Evolutionary conservation across 35 echinoderm and acorn worm genomes (phyloP).

Genomic region (Patiria miniata): DNA sequence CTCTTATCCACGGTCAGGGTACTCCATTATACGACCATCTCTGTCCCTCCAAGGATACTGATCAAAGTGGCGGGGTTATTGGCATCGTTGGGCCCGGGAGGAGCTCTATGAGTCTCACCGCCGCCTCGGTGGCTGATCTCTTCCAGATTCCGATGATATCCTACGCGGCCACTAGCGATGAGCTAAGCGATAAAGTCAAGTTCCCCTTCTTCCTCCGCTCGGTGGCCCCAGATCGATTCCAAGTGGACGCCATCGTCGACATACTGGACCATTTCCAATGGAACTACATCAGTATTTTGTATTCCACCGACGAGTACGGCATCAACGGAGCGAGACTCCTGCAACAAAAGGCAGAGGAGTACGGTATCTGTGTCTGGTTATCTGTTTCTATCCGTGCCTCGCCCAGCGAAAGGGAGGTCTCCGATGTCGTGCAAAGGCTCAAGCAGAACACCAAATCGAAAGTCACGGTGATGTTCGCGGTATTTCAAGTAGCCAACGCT

Average conservation of each 20-base stretch:
- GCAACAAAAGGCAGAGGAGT: not conserved
- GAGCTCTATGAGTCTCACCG: conserved; percentile 36
- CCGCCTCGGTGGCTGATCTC: conserved; percentile 5
- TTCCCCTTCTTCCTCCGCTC: conserved; percentile 57
- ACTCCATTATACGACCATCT: not conserved
- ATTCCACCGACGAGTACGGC: conserved; percentile 44
- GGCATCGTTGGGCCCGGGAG: conserved; percentile 51
- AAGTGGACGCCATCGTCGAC: conserved; percentile 47
- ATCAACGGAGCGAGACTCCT: conserved; percentile 7
- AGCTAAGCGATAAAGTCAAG: conserved; percentile 33
- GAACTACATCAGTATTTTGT: conserved; percentile 34
- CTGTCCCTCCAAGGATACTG: not conserved
- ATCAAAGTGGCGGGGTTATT: not conserved
- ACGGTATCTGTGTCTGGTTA: conserved; percentile 49
- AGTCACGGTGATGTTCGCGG: conserved; percentile 37
- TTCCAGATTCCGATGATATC: conserved; percentile 20
- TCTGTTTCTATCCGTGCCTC: conserved; percentile 14
- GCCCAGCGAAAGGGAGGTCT: not conserved
- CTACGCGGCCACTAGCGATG: conserved; percentile 57
- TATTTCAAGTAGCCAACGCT: conserved; percentile 14
- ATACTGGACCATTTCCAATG: conserved; percentile 45
- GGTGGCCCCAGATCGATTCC: conserved; percentile 44
- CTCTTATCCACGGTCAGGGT: conserved; percentile 7
- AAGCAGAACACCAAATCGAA: conserved; percentile 9
- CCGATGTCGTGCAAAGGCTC: conserved; percentile 35